Percentiles rank a stretch among this genome's conserved stretches.
Conservation (phyloP, 2,888 invertebrate species). For the Drosophila nr. perissopoda region DNA sequence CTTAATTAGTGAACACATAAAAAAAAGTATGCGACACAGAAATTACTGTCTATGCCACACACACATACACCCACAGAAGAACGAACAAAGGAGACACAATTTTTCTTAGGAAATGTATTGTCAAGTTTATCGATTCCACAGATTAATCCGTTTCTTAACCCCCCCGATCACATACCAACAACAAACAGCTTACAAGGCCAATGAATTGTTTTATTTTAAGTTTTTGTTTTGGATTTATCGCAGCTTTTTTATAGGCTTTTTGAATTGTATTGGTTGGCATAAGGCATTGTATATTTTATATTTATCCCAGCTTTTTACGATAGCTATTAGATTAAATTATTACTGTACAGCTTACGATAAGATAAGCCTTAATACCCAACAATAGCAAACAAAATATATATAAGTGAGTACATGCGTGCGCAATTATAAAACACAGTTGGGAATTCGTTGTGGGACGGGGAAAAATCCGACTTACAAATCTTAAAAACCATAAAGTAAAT, state of each 20-base stretch:
- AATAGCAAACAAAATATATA: slow-evolving; percentile 5
- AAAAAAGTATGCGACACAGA: slow-evolving; percentile 17
- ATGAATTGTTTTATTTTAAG: neutral
- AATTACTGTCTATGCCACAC: slow-evolving; percentile 31
- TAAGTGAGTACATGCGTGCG: neutral
- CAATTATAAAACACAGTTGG: no score
- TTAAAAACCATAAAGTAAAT: neutral
- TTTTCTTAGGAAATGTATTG: neutral
- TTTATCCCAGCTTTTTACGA: neutral
- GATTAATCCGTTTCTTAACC: slow-evolving; percentile 1
- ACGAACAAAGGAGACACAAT: slow-evolving; percentile 4
- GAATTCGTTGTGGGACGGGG: neutral
- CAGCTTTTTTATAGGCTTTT: neutral
- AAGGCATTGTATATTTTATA: neutral
- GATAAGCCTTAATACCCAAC: slow-evolving; percentile 20
- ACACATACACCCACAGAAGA: neutral
- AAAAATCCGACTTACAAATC: neutral
- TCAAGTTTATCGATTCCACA: slow-evolving; percentile 6
- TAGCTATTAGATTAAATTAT: neutral
- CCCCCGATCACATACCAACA: neutral
- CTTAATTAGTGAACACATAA: slow-evolving; percentile 32
- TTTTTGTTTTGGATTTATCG: neutral
- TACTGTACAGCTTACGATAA: slow-evolving; percentile 28
- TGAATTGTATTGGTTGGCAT: neutral
- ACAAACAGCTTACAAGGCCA: neutral